These are phyloP conservation scores for Charina bottae DNA, from an alignment of 2,113 vertebrate genomes.

Conservation along the genomic window DNA sequence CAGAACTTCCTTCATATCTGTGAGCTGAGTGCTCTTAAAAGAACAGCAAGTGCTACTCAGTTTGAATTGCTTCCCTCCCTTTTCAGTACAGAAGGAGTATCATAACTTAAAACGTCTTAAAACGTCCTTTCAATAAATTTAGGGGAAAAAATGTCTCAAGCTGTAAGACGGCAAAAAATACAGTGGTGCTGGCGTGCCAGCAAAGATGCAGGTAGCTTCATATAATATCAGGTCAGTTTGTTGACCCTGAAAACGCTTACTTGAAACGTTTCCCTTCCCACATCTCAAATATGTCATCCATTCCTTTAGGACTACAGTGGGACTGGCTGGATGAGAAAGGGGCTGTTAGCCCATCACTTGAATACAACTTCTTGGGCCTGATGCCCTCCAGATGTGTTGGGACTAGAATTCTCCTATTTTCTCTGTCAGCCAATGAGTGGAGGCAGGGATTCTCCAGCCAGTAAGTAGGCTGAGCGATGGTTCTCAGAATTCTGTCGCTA, in stretches of 20 bases:
- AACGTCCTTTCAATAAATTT: background rate
- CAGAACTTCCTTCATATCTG: background rate
- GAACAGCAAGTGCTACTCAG: background rate
- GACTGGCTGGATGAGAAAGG: background rate
- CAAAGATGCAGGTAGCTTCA: background rate
- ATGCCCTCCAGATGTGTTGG: background rate
- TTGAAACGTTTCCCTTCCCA: background rate
- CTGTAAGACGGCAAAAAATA: background rate
- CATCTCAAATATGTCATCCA: background rate
- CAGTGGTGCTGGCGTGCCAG: background rate
- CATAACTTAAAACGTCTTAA: background rate
- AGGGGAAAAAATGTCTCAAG: background rate
- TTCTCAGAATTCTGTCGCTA: background rate
- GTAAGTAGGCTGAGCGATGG: background rate
- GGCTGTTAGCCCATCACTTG: background rate
- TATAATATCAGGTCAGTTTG: background rate
- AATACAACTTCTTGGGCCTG: background rate
- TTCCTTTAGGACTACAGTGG: background rate
- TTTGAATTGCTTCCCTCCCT: background rate
- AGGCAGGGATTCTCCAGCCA: background rate
- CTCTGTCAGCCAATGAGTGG: background rate
- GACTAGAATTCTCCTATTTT: background rate
- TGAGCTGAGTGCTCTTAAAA: background rate
- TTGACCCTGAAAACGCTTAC: background rate
- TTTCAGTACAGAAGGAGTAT: background rate